Base-by-base conservation (phyloP, 2,888 invertebrate genomes). In the Nesidiocoris tenuis region DNA sequence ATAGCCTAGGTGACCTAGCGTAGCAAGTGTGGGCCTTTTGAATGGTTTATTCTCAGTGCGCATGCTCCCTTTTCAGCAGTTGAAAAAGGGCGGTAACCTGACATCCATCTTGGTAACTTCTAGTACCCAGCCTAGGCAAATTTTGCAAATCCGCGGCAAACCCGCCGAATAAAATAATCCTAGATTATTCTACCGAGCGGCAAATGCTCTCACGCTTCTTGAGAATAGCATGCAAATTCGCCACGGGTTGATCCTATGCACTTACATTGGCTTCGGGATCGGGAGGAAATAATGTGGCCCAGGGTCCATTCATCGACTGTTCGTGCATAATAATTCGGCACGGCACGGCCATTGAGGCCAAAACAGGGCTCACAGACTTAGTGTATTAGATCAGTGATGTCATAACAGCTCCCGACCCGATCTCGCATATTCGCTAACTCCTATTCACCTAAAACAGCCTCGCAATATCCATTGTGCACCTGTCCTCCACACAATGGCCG, bases 341-440 rank as follows among this genome's bases (percentile, higher is more conserved):
- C 55, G 55, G 19, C 67, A 22, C 19, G 55, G 5, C 39, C 39
- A 39, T 39, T 39, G 39, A 39, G 67, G n/a, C 55, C 67, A 67
- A 67, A 67, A 67, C 67, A 67, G 55, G 67, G 67, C 67, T 67
- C 55, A 67, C 21, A 25, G n/a, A n/a, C n/a, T n/a, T n/a, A n/a
- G 22, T 56, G 67, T 55, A 55, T 67, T 21, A 56, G 67, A 55
- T 56, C 67, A 22, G 21, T 39, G 39, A 3, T 39, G 39, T 7
- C 39, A 39, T 12, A 39, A 39, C 39, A 39, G 39, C 39, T 39
- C 39, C 12, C n/a, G n/a, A n/a, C n/a, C 39, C 39, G 39, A 39
- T n/a, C 39, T 39, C 39, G 39, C 39, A 39, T 39, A 39, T 39
- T 39, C 39, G 39, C 39, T 39, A 39, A 39, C 39, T 39, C 39